Percentiles rank a stretch among this genome's conserved stretches.
These are phyloP conservation scores for Caenorhabditis panamensis DNA, from an alignment of 2,888 invertebrate genomes.

Conservation along the genomic window DNA sequence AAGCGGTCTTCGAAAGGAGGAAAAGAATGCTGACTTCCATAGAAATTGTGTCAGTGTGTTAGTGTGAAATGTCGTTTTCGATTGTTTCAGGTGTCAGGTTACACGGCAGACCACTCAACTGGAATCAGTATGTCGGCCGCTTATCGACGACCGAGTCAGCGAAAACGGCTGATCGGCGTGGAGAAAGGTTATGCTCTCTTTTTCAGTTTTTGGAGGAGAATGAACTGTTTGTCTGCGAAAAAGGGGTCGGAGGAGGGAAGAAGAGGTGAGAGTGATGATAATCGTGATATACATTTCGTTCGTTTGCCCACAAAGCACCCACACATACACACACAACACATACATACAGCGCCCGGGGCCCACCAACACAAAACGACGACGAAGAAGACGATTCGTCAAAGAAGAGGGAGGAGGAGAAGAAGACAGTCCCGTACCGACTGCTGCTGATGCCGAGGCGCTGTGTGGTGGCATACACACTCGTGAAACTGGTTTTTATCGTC, in stretches of 20 bases:
- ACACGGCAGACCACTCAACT: constrained; percentile 30
- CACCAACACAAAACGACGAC: constrained; percentile 36
- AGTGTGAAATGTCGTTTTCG: constrained; percentile 8
- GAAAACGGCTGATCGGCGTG: constrained; percentile 3
- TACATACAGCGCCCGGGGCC: constrained; percentile 21
- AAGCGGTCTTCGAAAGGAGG: not conserved
- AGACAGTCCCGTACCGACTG: constrained; percentile 51
- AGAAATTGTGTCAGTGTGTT: not conserved
- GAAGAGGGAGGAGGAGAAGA: constrained; percentile 24
- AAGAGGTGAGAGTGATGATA: constrained; percentile 29
- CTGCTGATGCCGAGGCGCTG: constrained; percentile 51
- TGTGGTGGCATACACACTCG: constrained; percentile 45
- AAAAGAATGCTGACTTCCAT: not conserved
- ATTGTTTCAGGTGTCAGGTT: constrained; percentile 48
- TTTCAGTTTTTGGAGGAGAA: not conserved
- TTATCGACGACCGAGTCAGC: constrained; percentile 23
- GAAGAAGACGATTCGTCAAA: constrained; percentile 32
- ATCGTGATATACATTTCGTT: constrained; percentile 49
- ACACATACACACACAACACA: constrained; percentile 37
- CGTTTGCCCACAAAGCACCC: constrained; percentile 50
- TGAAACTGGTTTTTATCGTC: constrained; percentile 57
- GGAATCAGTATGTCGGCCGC: constrained; percentile 6
- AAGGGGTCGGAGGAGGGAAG: not conserved
- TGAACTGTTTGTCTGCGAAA: not conserved
- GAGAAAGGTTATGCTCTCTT: constrained; percentile 6